Evolutionary conservation across 1,140 invertebrate genomes (phyloP), one percentile per base, ranked within the genome.

Genomic region (Bombyx mori): DNA sequence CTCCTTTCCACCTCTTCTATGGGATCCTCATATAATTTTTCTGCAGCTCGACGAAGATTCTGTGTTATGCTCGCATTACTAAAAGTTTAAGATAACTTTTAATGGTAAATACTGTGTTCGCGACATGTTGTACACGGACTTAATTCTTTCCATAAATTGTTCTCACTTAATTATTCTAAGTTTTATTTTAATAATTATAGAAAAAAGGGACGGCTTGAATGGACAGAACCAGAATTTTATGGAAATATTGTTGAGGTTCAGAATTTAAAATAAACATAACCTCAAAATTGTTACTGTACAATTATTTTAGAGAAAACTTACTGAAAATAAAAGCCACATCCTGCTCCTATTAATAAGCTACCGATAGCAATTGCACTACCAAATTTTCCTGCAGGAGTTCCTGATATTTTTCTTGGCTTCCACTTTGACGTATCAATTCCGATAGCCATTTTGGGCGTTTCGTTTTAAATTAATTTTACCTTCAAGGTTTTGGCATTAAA

Each of bases 391-490:
- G 88, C 85, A 26, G 89, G 89, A 46, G 89, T 89, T 60, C 89
- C 89, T 73, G 78, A 82, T 60, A 89, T 65, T 77, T 82, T 75
- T 69, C 89, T 85, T 60, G 89, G 88, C 81, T 90, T 90, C 69
- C 88, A 78, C 64, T 76, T 82, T 62, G 83, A 84, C 54, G 72
- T 71, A 77, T 86, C 79, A 49, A 86, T 63, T 50, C 82, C 82
- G 58, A 84, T 84, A 50, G 82, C 82, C 82, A 86, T 86, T 61
- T 76, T 35, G 2, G 26, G 4, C 26, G 26, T 35, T 35, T 35
- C 26, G 26, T 35, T 35, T 35, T 5, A 35, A 35, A 35, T 35
- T 3, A 35, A 35, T 35, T 35, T 35, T 35, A 35, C 26, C 26
- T 2, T 35, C 26, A 35, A 35, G 26, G 26, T 5, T 18, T 18